Conservation (phyloP, 1,140 invertebrate genomes). For the Drosophila obscura region DNA sequence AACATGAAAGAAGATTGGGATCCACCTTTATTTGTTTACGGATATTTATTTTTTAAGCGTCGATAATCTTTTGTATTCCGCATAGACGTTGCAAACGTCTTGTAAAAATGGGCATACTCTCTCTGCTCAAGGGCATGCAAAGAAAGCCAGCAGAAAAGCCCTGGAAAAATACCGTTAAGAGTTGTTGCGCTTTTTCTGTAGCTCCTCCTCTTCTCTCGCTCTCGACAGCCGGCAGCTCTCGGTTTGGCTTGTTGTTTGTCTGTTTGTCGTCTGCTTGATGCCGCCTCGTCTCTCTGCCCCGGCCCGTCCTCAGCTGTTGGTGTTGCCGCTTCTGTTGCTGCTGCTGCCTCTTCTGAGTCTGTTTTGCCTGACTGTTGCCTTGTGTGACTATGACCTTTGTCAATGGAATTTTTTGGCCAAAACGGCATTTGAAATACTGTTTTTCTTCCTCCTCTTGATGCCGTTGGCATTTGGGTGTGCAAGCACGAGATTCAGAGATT, state of each 20-base stretch:
- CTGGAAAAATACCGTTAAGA: constrained; percentile 70
- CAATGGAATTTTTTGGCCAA: constrained; percentile 69
- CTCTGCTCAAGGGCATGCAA: too few relatives aligned
- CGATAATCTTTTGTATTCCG: too few relatives aligned
- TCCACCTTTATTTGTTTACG: too few relatives aligned
- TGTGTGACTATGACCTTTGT: constrained; percentile 76
- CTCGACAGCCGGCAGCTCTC: constrained; percentile 32
- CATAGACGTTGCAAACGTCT: too few relatives aligned
- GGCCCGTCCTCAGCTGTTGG: constrained; percentile 1
- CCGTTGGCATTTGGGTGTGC: constrained; percentile 40
- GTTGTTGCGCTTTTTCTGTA: constrained; percentile 68
- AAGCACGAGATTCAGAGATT: constrained; percentile 19
- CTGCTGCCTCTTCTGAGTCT: constrained; percentile 28
- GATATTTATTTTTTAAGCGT: too few relatives aligned
- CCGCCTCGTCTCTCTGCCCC: too few relatives aligned
- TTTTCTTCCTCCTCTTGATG: background rate
- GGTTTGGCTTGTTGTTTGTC: constrained; percentile 38
- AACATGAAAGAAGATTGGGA: too few relatives aligned
- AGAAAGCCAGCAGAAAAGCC: constrained; percentile 33
- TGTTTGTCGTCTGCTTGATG: too few relatives aligned
- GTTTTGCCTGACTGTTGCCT: constrained; percentile 22
- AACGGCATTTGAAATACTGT: constrained; percentile 32
- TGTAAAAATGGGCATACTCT: too few relatives aligned
- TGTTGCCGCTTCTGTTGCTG: constrained; percentile 18
- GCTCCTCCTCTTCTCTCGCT: constrained; percentile 1